Evolutionary conservation across 2,888 invertebrate species (phyloP).

Genomic region (Aethes cnicana): DNA sequence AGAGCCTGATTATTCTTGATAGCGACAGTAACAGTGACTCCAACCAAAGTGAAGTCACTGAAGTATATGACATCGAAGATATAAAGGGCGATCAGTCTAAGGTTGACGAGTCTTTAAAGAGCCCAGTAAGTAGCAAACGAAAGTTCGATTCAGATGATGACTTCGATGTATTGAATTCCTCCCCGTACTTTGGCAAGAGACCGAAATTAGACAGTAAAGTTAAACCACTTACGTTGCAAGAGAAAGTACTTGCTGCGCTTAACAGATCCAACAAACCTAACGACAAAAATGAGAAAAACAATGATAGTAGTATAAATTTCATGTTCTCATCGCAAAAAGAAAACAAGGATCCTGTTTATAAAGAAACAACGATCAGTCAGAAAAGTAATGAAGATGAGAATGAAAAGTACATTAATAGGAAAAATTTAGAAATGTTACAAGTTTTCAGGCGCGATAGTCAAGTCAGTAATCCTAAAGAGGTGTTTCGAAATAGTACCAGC

Average conservation of each 20-base stretch:
- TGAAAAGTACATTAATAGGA: slow-evolving; percentile 35
- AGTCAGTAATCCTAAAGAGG: slow-evolving; percentile 41
- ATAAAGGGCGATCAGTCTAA: slow-evolving; percentile 32
- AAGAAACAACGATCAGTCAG: slow-evolving; percentile 9
- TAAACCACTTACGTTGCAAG: slow-evolving; percentile 54
- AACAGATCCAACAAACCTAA: slow-evolving; percentile 27
- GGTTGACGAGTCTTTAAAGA: slow-evolving; percentile 32
- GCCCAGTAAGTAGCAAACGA: slow-evolving; percentile 48
- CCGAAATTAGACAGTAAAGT: slow-evolving; percentile 48
- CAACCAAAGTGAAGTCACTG: slow-evolving; percentile 54
- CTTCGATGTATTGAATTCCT: slow-evolving; percentile 46
- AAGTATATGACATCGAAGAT: slow-evolving; percentile 46
- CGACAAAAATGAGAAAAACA: slow-evolving; percentile 9
- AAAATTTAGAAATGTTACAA: slow-evolving; percentile 54
- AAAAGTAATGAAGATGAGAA: slow-evolving; percentile 31
- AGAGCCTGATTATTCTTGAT: slow-evolving; percentile 62
- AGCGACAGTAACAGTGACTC: slow-evolving; percentile 70
- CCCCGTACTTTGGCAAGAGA: slow-evolving; percentile 69
- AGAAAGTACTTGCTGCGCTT: slow-evolving; percentile 60
- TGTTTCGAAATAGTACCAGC: slow-evolving; percentile 37
- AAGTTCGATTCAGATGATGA: slow-evolving; percentile 51
- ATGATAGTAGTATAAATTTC: slow-evolving; percentile 39
- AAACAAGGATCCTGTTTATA: slow-evolving; percentile 47
- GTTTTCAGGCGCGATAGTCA: slow-evolving; percentile 55
- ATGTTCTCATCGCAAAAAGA: slow-evolving; percentile 58